Evolutionary conservation across 2,888 invertebrate genomes (phyloP), one percentile per base, ranked within the genome.

Genomic region (Drosophila testacea): DNA sequence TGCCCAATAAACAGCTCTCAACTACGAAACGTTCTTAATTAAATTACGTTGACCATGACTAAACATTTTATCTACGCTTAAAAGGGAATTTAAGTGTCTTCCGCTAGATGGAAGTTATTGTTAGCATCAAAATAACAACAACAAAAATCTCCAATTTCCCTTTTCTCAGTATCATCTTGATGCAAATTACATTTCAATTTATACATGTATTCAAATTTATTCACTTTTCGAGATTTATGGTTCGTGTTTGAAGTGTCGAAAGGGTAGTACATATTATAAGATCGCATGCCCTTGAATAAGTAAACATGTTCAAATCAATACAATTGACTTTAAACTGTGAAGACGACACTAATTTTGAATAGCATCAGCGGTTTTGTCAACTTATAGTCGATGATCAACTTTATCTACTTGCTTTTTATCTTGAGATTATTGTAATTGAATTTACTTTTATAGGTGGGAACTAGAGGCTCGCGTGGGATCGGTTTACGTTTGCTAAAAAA

Each of bases 351-450:
- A 9, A 38, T 27, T 1, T 38, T n/a, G n/a, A 38, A 51, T 5
- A 27, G 4, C 38, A n/a, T 28, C 51, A n/a, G 9, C 2, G n/a
- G n/a, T n/a, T 4, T 36, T 28, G 13, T 13, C 27, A 38, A 36
- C 27, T 22, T 7, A 51, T n/a, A 28, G 27, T 27, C 34, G 2
- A 10, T 22, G 42, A 9, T 10, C 6, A 13, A 52, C 13, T 30
- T 9, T 7, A 16, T 7, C 27, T 75, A 74, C 6, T 51, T 46
- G 46, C 82, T 84, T 11, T 46, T 50, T 39, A 82, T 73, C 38
- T 41, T 73, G 3, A 82, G 50, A n/a, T 66, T 66, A 54, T 82
- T 88, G 27, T 73, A 79, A 42, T 88, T 83, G 11, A 83, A 88
- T 36, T 65, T 83, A 22, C 69, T 86, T 10, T 57, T 65, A 4